Conservation (phyloP, 92 coral and sea anemone genomes). For the Umimayanthus chanpuru region DNA sequence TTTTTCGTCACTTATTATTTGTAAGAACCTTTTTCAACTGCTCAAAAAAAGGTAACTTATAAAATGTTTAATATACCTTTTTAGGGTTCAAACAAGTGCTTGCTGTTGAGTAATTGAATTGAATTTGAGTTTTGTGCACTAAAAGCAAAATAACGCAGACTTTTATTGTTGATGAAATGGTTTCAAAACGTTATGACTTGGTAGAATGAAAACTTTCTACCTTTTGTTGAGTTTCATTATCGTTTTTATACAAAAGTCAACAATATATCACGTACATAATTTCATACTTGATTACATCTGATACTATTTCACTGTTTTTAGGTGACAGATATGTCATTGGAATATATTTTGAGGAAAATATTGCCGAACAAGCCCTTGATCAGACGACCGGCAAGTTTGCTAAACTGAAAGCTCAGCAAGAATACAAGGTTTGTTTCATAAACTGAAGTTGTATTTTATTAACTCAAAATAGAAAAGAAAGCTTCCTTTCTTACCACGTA, state of each 20-base stretch:
- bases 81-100: too few species aligned
- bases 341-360: constrained; percentile 8
- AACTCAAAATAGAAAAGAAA: not conserved
- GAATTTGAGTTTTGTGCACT: too few species aligned
- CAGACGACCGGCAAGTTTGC: constrained; percentile 21
- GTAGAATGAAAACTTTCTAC: too few species aligned
- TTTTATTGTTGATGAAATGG: too few species aligned
- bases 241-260: too few species aligned
- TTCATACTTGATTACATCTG: not conserved
- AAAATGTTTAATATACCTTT: too few species aligned
- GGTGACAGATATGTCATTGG: constrained; percentile 20
- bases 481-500: not conserved
- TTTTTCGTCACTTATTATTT: too few species aligned
- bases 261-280: too few species aligned
- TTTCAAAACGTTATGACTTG: too few species aligned
- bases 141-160: too few species aligned
- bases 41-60: not conserved
- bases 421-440: not conserved
- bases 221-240: too few species aligned
- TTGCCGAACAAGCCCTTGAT: constrained; percentile 6
- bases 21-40: not conserved
- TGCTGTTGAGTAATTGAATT: too few species aligned
- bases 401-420: not conserved
- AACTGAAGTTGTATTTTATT: not conserved
- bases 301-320: not conserved